phyloP scores from a whole-genome alignment of 2,113 vertebrate genomes.

The Cnemophilus loriae region DNA sequence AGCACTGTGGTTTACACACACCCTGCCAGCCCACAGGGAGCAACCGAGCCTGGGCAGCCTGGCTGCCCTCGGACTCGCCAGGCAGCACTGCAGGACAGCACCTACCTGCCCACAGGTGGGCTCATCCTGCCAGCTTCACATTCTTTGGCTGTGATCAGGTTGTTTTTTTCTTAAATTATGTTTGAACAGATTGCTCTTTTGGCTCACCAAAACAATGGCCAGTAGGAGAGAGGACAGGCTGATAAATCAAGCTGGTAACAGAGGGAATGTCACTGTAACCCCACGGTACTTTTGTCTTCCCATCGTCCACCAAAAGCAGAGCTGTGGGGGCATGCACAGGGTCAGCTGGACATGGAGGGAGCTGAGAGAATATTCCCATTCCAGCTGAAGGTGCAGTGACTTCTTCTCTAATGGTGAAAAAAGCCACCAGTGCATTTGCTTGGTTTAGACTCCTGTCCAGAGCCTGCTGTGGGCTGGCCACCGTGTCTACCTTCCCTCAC shows the following conservation, averaged over 20 bases:
- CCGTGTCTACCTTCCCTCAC: background rate
- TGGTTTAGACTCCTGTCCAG: background rate
- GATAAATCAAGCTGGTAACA: background rate
- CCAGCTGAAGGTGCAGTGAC: background rate
- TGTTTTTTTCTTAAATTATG: background rate
- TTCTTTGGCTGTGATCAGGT: background rate
- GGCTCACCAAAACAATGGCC: background rate
- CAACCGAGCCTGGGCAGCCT: background rate
- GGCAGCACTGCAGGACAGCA: background rate
- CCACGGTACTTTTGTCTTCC: background rate
- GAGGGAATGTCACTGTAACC: background rate
- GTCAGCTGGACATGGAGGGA: background rate
- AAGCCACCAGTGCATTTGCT: background rate
- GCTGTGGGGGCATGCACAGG: background rate
- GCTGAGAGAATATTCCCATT: background rate
- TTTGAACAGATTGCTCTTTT: background rate
- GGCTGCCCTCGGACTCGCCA: background rate
- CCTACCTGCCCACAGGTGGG: background rate
- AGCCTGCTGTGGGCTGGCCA: background rate
- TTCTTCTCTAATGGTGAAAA: background rate
- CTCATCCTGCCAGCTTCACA: background rate
- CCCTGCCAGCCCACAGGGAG: background rate
- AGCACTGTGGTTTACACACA: conserved; percentile 1
- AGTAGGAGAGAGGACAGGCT: background rate
- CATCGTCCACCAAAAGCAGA: background rate